phyloP scores from a whole-genome alignment of 92 coral and sea anemone species.

The Pocillopora grandis region DNA sequence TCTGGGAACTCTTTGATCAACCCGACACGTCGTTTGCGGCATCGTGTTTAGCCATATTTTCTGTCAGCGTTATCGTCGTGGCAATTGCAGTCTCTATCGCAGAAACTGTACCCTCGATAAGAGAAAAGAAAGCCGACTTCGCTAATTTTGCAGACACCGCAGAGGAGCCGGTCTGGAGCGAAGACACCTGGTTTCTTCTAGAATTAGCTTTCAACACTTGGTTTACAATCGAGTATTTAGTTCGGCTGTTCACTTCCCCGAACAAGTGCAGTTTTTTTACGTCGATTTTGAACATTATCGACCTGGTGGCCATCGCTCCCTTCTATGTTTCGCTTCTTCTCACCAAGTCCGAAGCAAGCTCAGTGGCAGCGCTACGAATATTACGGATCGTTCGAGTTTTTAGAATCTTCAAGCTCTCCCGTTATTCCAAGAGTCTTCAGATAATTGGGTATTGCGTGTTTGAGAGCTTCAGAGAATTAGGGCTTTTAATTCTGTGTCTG shows the following conservation, averaged over 20 bases:
- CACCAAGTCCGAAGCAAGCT: conserved; percentile 44
- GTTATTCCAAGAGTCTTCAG: conserved; percentile 89
- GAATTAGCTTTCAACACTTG: conserved; percentile 75
- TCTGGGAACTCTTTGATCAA: conserved; percentile 96
- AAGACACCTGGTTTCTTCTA: conserved; percentile 68
- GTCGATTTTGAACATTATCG: conserved; percentile 71
- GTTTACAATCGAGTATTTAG: conserved; percentile 77
- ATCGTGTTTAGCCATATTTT: conserved; percentile 69
- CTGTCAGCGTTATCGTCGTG: conserved; percentile 73
- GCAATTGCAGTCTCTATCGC: conserved; percentile 73
- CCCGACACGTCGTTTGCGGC: conserved; percentile 89
- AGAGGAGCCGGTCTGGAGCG: neutral
- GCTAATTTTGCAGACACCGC: conserved; percentile 4
- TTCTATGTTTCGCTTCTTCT: conserved; percentile 60
- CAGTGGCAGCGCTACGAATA: conserved; percentile 85
- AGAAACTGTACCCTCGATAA: conserved; percentile 63
- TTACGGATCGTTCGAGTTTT: conserved; percentile 87
- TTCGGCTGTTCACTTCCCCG: conserved; percentile 70
- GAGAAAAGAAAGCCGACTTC: conserved; percentile 26
- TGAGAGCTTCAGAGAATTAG: conserved; percentile 85
- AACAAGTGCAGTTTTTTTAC: conserved; percentile 58
- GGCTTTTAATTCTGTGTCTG: conserved; percentile 80
- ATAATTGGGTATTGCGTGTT: conserved; percentile 93
- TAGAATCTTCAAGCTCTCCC: conserved; percentile 93
- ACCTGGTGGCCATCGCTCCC: conserved; percentile 75